A percentile compares a stretch with the other conserved stretches of the same genome.
phyloP scores from a whole-genome alignment of 2,797 vertebrate species.

The Spheniscus humboldti region DNA sequence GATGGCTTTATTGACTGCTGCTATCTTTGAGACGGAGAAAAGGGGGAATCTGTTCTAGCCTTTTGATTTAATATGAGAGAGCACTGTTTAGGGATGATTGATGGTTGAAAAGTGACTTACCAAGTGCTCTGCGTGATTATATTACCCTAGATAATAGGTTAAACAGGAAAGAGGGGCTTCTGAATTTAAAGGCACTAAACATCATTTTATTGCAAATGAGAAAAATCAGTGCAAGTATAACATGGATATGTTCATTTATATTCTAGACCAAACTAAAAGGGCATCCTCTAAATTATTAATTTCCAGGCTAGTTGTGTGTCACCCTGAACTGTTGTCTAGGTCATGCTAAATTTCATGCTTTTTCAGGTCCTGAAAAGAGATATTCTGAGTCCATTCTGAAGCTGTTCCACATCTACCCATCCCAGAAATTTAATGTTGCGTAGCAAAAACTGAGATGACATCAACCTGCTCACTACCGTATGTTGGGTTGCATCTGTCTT shows the following conservation, averaged over 20 bases:
- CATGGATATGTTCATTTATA: slow-evolving; percentile 52
- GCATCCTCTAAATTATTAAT: slow-evolving; percentile 56
- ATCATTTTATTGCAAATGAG: slow-evolving; percentile 41
- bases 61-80: slow-evolving; percentile 18
- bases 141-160: slow-evolving; percentile 40
- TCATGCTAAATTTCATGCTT: neutral
- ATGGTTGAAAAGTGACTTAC: slow-evolving; percentile 39
- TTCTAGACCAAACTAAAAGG: slow-evolving; percentile 47
- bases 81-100: slow-evolving; percentile 14
- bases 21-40: neutral
- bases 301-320: neutral
- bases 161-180: slow-evolving; percentile 28
- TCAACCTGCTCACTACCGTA: neutral
- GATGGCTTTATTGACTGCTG: neutral
- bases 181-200: slow-evolving; percentile 51
- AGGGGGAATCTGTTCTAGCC: neutral
- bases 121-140: neutral
- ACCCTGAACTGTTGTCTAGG: neutral
- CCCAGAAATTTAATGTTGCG: neutral
- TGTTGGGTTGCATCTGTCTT: neutral
- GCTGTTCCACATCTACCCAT: neutral
- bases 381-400: neutral
- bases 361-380: neutral
- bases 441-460: neutral
- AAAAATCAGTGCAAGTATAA: slow-evolving; percentile 41